phyloP scores from a whole-genome alignment of 2,888 invertebrate genomes.

The Druceiella hillmani region DNA sequence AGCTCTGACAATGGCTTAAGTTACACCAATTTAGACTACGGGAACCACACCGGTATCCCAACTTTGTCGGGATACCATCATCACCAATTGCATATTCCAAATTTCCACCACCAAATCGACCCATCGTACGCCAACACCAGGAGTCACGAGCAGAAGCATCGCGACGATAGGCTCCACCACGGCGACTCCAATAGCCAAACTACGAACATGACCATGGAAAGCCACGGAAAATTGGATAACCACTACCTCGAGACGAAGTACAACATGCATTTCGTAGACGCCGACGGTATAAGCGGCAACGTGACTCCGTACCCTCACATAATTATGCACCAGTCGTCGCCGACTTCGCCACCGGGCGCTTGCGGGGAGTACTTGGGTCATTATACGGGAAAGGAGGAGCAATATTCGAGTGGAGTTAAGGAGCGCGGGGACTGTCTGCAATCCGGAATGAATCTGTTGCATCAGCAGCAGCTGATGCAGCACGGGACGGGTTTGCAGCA shows the following conservation, averaged over 20 bases:
- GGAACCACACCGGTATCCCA: slow-evolving; percentile 33
- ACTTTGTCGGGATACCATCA: slow-evolving; percentile 36
- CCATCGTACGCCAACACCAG: slow-evolving; percentile 31
- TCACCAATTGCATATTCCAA: slow-evolving; percentile 49
- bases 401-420: slow-evolving; percentile 38
- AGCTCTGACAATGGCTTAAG: slow-evolving; percentile 82
- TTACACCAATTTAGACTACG: slow-evolving; percentile 85
- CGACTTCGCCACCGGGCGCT: slow-evolving; percentile 41
- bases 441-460: slow-evolving; percentile 25
- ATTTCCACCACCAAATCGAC: slow-evolving; percentile 49
- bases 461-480: slow-evolving; percentile 25
- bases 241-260: slow-evolving; percentile 51
- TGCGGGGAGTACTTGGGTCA: slow-evolving; percentile 56
- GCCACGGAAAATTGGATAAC: slow-evolving; percentile 42
- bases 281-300: slow-evolving; percentile 35
- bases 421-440: slow-evolving; percentile 35
- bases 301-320: slow-evolving; percentile 40
- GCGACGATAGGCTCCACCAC: slow-evolving; percentile 54
- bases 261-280: slow-evolving; percentile 43
- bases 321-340: slow-evolving; percentile 27
- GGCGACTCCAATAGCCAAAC: slow-evolving; percentile 35
- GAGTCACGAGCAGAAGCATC: slow-evolving; percentile 38
- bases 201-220: slow-evolving; percentile 35
- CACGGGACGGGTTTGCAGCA: slow-evolving; percentile 32
- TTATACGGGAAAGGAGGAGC: slow-evolving; percentile 60